A percentile compares a stretch with the other conserved stretches of the same genome.
phyloP scores from a whole-genome alignment of 2,113 vertebrate species.

The Scomber colias region DNA sequence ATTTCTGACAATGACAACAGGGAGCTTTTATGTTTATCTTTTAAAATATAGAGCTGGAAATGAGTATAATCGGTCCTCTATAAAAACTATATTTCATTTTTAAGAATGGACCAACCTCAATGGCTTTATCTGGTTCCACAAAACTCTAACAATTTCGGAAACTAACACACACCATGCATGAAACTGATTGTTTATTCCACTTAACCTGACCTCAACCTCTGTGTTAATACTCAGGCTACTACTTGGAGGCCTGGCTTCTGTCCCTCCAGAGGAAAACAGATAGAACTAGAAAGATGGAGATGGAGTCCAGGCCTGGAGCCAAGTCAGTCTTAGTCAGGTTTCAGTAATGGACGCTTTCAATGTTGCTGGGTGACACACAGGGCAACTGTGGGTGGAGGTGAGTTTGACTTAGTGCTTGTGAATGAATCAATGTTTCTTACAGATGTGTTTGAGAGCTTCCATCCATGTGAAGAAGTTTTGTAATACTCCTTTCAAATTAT shows the following conservation, averaged over 20 bases:
- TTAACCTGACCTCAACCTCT: conserved; percentile 66
- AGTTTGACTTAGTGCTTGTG: conserved; percentile 13
- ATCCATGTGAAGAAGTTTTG: conserved; percentile 30
- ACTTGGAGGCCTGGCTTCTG: conserved; percentile 73
- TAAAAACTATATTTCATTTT: no score
- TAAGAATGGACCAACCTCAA: neutral
- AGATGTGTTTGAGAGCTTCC: conserved; percentile 25
- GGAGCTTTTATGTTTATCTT: no score
- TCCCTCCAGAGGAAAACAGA: conserved; percentile 33
- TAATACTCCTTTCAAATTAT: conserved; percentile 14
- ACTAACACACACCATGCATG: conserved; percentile 36
- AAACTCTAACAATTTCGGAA: conserved; percentile 20
- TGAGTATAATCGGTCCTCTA: no score
- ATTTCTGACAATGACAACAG: conserved; percentile 9
- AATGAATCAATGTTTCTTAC: conserved; percentile 16
- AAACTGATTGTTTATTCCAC: conserved; percentile 49
- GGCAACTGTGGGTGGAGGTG: conserved; percentile 21
- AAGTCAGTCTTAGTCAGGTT: conserved; percentile 42
- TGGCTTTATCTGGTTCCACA: conserved; percentile 19
- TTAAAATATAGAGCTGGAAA: no score
- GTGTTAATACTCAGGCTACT: conserved; percentile 53
- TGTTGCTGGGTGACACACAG: conserved; percentile 60
- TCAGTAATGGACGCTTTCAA: conserved; percentile 65
- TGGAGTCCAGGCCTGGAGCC: conserved; percentile 66
- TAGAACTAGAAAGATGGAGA: conserved; percentile 32